Conservation (phyloP, 2,888 invertebrate species). For the Lithophane socia region DNA sequence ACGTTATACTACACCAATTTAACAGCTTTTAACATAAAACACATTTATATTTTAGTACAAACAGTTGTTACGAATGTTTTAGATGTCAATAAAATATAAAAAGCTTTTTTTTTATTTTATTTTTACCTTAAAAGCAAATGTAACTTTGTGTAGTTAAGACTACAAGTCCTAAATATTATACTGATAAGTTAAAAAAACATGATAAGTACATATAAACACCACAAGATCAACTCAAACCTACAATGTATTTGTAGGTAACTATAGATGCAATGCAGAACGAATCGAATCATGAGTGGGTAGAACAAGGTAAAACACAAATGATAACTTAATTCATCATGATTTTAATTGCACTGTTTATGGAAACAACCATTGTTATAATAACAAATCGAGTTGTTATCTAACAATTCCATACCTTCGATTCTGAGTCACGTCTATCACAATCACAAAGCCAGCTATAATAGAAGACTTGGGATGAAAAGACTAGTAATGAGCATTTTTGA, state of each 20-base stretch:
- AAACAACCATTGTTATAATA: constrained; percentile 39
- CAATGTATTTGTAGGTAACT: not conserved
- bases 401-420: constrained; percentile 15
- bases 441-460: not conserved
- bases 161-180: not conserved
- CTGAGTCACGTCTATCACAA: constrained; percentile 19
- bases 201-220: not conserved
- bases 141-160: not conserved
- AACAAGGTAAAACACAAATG: constrained; percentile 18
- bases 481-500: constrained; percentile 3
- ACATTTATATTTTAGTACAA: constrained; percentile 90
- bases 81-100: constrained; percentile 89
- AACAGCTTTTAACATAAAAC: constrained; percentile 87
- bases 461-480: not conserved
- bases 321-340: constrained; percentile 21
- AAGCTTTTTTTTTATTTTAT: constrained; percentile 74
- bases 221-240: not conserved
- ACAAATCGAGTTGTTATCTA: constrained; percentile 21
- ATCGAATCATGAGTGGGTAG: constrained; percentile 11
- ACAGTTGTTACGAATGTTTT: constrained; percentile 89
- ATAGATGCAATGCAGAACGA: constrained; percentile 1
- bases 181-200: not conserved
- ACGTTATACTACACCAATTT: constrained; percentile 81
- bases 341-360: constrained; percentile 22
- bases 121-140: constrained; percentile 34